These are phyloP conservation scores for Parus major DNA, from an alignment of 2,113 vertebrate species.

Conservation along the genomic window DNA sequence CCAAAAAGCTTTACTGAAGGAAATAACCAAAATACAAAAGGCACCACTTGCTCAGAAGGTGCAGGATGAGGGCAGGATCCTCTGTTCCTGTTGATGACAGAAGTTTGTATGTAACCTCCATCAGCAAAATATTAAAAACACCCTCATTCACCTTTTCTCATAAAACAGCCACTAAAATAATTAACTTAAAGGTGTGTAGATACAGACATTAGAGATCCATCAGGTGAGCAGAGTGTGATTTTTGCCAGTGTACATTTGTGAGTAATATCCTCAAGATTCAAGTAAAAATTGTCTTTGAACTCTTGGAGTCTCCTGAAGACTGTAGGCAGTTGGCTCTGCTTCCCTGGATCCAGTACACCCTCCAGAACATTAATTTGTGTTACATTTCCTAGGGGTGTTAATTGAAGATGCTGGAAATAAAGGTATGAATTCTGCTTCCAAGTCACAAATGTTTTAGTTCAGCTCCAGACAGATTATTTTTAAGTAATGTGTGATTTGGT, in stretches of 20 bases:
- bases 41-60: background rate
- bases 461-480: background rate
- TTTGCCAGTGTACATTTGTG: background rate
- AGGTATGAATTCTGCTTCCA: background rate
- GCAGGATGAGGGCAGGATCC: background rate
- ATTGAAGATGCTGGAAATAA: background rate
- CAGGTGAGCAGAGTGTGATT: background rate
- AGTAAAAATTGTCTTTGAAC: slow-evolving; percentile 2
- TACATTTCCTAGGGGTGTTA: background rate
- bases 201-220: background rate
- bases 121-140: background rate
- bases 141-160: background rate
- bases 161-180: background rate
- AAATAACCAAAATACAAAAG: background rate
- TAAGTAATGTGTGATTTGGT: background rate
- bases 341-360: background rate
- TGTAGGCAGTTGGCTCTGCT: slow-evolving; percentile 5
- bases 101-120: background rate
- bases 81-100: background rate
- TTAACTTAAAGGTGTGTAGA: background rate
- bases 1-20: background rate
- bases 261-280: slow-evolving; percentile 26
- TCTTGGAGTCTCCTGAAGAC: background rate
- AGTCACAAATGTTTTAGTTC: background rate
- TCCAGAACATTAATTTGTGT: background rate